Conservation (phyloP, 2,888 invertebrate species). For the Toxonevra muliebris region DNA sequence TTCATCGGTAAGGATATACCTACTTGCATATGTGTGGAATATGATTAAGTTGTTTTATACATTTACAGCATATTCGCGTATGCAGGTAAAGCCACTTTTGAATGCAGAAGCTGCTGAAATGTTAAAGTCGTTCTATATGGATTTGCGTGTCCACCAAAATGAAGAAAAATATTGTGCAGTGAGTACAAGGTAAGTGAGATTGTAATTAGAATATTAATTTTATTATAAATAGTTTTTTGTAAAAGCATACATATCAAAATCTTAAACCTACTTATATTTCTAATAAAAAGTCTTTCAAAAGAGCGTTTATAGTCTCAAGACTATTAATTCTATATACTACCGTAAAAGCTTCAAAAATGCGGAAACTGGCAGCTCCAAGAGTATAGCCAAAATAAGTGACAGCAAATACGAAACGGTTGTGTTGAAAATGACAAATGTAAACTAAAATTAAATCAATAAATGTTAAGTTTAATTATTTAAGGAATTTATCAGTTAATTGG, state of each 20-base stretch:
- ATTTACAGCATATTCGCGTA: constrained; percentile 78
- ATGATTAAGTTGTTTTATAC: not conserved
- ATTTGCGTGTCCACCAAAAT: constrained; percentile 69
- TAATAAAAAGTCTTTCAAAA: constrained; percentile 2
- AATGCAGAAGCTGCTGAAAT: constrained; percentile 75
- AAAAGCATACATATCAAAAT: constrained; percentile 5
- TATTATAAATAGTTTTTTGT: not conserved
- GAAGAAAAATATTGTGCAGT: constrained; percentile 72
- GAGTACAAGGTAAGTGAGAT: constrained; percentile 69
- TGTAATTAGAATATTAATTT: constrained; percentile 2
- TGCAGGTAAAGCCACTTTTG: constrained; percentile 85
- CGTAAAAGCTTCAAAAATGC: constrained; percentile 54
- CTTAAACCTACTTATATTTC: not conserved
- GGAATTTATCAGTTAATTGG: not conserved
- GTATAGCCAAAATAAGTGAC: constrained; percentile 53
- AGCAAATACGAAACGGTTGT: constrained; percentile 51
- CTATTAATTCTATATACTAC: constrained; percentile 15
- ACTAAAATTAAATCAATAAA: constrained; percentile 42
- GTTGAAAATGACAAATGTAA: constrained; percentile 53
- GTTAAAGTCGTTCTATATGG: constrained; percentile 82
- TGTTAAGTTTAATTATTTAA: too few species aligned
- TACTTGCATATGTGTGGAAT: too few species aligned
- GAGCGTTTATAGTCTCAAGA: constrained; percentile 1
- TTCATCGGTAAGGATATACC: constrained; percentile 71
- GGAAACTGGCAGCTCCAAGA: constrained; percentile 56